Base-by-base conservation (phyloP, 2,888 invertebrate species). In the Metacarcinus magister region DNA sequence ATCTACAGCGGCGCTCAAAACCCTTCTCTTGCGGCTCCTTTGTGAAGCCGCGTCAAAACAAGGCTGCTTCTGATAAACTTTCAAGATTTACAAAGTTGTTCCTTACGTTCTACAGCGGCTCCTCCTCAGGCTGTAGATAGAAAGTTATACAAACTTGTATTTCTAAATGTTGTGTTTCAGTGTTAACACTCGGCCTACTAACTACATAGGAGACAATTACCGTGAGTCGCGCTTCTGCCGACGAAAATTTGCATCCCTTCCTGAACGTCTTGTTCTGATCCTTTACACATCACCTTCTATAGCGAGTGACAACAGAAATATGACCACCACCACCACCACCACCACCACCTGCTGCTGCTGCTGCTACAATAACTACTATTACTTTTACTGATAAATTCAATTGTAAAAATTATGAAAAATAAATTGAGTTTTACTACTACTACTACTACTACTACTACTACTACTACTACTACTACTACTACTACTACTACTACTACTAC, bases 361-460 rank as follows among this genome's bases (percentile, higher is more conserved):
- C 67, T 67, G n/a, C 19, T 67, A 67, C 67, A 67, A 4, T 67
- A 67, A 67, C 23, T 67, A n/a, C 67, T 7, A 4, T n/a, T 67
- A 67, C 13, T 23, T 19, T 23, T 67, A 67, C 19, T 23, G 23
- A 16, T 67, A 67, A 39, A 39, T 39, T 39, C 39, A 2, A 39
- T 39, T 39, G 39, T 39, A 39, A 39, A 39, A 39, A 39, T 39
- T 39, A 39, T 39, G 39, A 39, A 1, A 1, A 39, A 39, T 39
- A 39, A 39, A 39, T 39, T 39, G 39, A 39, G 2, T 8, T 54
- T 23, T 89, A 89, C 39, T 89, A 32, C 16, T 32, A 89, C 39
- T 89, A 89, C 39, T 89, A 32, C 39, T 89, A 44, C 39, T 89
- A 89, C 39, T 32, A 28, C 39, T 89, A 89, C 39, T 89, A 89